A percentile compares a stretch with the other conserved stretches of the same genome.
Evolutionary conservation across 2,113 vertebrate genomes (phyloP).

Genomic region (Periophthalmus modestus): DNA sequence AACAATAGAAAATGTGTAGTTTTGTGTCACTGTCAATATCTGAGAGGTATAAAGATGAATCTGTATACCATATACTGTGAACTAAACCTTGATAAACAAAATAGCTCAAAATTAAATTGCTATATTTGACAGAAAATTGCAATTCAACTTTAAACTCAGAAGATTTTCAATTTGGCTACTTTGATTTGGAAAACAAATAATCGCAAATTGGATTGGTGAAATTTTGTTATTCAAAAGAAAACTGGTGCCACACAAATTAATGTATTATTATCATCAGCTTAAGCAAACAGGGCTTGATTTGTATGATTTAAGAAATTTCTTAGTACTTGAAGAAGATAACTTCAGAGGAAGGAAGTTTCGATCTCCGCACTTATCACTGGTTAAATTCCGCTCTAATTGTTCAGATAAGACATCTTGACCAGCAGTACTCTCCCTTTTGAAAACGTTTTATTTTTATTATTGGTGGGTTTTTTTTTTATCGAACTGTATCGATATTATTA

Average conservation of each 20-base stretch:
- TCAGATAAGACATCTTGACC: not conserved
- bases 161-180: too few species aligned
- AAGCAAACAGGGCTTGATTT: not conserved
- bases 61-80: not conserved
- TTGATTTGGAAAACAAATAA: too few species aligned
- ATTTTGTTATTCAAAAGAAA: not conserved
- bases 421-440: not conserved
- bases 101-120: not conserved
- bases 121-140: not conserved
- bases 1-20: not conserved
- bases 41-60: not conserved
- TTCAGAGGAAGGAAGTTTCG: constrained; percentile 4
- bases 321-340: not conserved
- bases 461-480: not conserved
- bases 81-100: not conserved
- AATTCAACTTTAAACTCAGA: too few species aligned
- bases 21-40: not conserved
- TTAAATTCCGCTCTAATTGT: not conserved
- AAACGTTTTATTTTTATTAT: not conserved
- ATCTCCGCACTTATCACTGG: not conserved
- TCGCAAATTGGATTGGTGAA: not conserved
- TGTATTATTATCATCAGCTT: not conserved
- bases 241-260: not conserved
- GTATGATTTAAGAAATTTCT: not conserved
- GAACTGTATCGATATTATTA: not conserved